Conservation (phyloP, 2,113 vertebrate species). For the Cololabis saira region DNA sequence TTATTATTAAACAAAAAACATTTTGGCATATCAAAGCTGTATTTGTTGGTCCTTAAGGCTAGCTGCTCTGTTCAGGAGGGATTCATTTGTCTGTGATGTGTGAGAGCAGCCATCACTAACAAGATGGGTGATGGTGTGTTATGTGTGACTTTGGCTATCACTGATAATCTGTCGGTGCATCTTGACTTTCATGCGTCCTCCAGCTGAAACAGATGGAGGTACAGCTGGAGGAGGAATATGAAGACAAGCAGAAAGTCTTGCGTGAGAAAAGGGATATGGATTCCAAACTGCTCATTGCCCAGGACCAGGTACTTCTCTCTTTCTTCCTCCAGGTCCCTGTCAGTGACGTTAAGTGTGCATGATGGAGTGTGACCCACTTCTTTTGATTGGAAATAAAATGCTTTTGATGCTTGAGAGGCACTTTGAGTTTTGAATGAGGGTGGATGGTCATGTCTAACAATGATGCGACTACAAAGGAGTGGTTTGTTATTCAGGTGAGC, state of each 20-base stretch:
- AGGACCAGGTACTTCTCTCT: constrained; percentile 88
- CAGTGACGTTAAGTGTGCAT: constrained; percentile 27
- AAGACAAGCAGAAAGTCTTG: constrained; percentile 96
- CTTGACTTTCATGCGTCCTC: constrained; percentile 40
- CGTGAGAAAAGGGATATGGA: constrained; percentile 94
- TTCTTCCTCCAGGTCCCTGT: constrained; percentile 32
- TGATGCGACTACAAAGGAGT: constrained; percentile 23
- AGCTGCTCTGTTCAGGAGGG: constrained; percentile 1
- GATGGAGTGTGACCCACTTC: constrained; percentile 41
- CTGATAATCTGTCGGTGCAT: constrained; percentile 39
- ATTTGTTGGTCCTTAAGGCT: not conserved
- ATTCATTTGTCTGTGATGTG: constrained; percentile 26
- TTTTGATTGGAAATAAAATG: constrained; percentile 57
- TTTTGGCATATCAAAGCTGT: not conserved
- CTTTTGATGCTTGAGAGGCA: constrained; percentile 32
- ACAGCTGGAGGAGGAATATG: constrained; percentile 96
- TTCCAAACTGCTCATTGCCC: constrained; percentile 87
- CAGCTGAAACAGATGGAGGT: constrained; percentile 97
- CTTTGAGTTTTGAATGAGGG: constrained; percentile 29
- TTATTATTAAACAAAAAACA: not conserved
- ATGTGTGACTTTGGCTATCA: constrained; percentile 47
- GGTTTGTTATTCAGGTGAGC: constrained; percentile 82
- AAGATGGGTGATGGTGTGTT: constrained; percentile 31
- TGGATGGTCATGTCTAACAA: constrained; percentile 22
- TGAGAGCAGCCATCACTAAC: constrained; percentile 37